Base-by-base conservation (phyloP, 2,888 invertebrate species). In the Unio delphinus region DNA sequence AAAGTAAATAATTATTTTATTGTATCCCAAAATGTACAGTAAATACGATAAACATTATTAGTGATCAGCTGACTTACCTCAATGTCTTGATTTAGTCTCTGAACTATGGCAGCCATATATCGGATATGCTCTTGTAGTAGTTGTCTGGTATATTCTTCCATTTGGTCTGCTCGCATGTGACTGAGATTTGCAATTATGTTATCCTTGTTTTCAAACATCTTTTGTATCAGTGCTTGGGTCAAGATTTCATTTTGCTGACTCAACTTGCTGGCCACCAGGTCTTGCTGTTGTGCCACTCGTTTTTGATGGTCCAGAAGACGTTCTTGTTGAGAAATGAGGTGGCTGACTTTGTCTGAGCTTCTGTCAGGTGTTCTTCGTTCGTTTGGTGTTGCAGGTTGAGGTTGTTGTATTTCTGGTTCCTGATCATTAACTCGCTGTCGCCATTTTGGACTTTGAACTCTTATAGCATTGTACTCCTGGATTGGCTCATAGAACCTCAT, bases 91-190 rank as follows among this genome's bases (percentile, higher is more conserved):
- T 85, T 87, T 11, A 90, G 81, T 62, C 85, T 79, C 61, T 85
- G 82, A 57, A 89, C 87, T 18, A 88, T 86, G 28, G 85, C 85
- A 30, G 88, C 88, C 64, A 90, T 89, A 56, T 84, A 86, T 20
- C 82, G 75, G 45, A 90, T 86, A 74, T 90, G 90, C 65, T 90
- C 89, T 69, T 88, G 85, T 4, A 90, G 80, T 63, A 89, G 75
- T 45, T 76, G 78, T 34, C 88, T 65, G 18, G 86, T 85, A 23
- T 81, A 81, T 62, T 86, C 84, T 73, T 89, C 89, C 68, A 87
- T 26, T 61, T 64, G 69, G 30, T 80, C 80, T 56, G 67, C 72
- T 64, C 70, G 70, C 30, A 55, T 57, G 20, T 70, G 63, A 15
- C 67, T 65, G 3, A 77, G 64, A 28, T 68, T 72, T 4, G 75